Base-by-base conservation (phyloP, 2,888 invertebrate genomes). In the Punctoribates punctum region DNA sequence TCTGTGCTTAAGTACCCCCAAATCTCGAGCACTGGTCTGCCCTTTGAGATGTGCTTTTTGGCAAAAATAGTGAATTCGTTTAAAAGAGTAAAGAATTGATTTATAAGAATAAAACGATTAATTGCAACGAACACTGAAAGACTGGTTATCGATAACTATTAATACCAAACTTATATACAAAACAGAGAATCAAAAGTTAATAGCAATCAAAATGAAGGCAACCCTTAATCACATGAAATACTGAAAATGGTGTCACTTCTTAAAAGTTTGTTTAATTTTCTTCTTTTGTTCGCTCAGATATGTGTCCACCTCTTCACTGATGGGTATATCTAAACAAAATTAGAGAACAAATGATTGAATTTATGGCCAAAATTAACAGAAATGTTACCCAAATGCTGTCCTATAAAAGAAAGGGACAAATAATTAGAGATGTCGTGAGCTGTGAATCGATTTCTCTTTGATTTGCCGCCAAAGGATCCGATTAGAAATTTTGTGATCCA, bases 371-470 rank as follows among this genome's bases (percentile, higher is more conserved):
- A 1, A 73, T 46, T 6, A 27, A 42, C 25, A 27, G 29, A 27
- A 34, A 8, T 20, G 17, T n/a, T 73, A 73, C 73, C 60, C 60
- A 83, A 79, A 74, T 81, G 79, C 54, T 80, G 80, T 73, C 79
- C 73, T 0, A 83, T 78, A 77, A 82, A 83, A 8, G 80, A 78
- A 17, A 82, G 74, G 75, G 81, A 80, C 17, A 83, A 78, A 34
- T 80, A 79, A 73, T 82, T 80, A 57, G 82, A 82, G 34, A 83
- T 79, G 57, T 81, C 80, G 79, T 81, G 81, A n/a, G 81, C 81
- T 11, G 80, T 79, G 78, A 81, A 78, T 73, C 81, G 80, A 62
- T 80, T 75, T 8, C 77, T 74, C 20, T 27, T 38, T 4, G 80
- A 79, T 51, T 54, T 60, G n/a, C 73, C 73, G 17, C 78, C 77